Evolutionary conservation across 1,140 invertebrate genomes (phyloP).

Genomic region (Belonocnema kinseyi): DNA sequence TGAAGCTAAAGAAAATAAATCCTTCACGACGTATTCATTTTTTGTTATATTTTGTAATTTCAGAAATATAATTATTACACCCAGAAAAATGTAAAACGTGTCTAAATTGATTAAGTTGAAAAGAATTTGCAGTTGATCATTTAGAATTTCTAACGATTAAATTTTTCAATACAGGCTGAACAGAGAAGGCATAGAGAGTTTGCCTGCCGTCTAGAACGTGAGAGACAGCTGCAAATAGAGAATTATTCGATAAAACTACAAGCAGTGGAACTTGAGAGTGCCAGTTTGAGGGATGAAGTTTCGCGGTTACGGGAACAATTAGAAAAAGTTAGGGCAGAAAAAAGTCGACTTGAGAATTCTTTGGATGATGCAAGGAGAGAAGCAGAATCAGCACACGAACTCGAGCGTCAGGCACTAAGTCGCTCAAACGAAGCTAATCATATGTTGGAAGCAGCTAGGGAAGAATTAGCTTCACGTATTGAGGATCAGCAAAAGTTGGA

Average conservation of each 20-base stretch:
- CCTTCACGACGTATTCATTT: no score
- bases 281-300: slow-evolving; percentile 86
- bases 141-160: neutral
- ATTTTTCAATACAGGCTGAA: slow-evolving; percentile 79
- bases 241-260: slow-evolving; percentile 89
- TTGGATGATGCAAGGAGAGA: slow-evolving; percentile 75
- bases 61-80: no score
- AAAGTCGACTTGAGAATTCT: slow-evolving; percentile 77
- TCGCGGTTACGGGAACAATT: slow-evolving; percentile 75
- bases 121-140: no score
- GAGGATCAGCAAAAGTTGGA: slow-evolving; percentile 83
- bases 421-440: slow-evolving; percentile 74
- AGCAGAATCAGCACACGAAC: slow-evolving; percentile 66
- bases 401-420: slow-evolving; percentile 71
- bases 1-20: no score
- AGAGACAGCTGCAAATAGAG: slow-evolving; percentile 90
- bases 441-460: slow-evolving; percentile 71
- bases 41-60: no score
- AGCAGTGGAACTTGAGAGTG: slow-evolving; percentile 86
- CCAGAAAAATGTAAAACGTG: no score
- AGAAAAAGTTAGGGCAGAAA: slow-evolving; percentile 78
- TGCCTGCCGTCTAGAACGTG: slow-evolving; percentile 87
- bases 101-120: no score
- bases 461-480: slow-evolving; percentile 68
- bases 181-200: slow-evolving; percentile 90